Evolutionary conservation across 2,888 invertebrate genomes (phyloP).

Genomic region (Pandemis cinnamomeana): DNA sequence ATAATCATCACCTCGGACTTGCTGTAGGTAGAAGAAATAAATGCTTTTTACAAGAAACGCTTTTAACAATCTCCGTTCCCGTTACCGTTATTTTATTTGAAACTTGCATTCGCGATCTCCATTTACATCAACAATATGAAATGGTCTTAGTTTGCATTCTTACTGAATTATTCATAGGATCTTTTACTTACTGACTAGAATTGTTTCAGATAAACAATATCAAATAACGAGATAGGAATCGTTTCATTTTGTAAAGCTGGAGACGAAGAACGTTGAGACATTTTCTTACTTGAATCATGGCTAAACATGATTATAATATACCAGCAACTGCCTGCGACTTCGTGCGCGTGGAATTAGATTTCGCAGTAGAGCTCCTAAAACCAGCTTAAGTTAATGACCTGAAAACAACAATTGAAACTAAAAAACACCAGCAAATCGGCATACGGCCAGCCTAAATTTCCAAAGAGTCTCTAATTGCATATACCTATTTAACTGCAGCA

Average conservation of each 20-base stretch:
- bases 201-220: constrained; percentile 50
- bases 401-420: too few relatives aligned
- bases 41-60: constrained; percentile 8
- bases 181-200: constrained; percentile 60
- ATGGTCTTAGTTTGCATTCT: constrained; percentile 56
- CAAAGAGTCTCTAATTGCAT: background rate
- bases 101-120: constrained; percentile 51
- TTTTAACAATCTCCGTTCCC: constrained; percentile 16
- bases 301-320: too few relatives aligned
- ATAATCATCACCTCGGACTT: too few relatives aligned
- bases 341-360: too few relatives aligned
- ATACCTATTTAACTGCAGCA: constrained; percentile 23
- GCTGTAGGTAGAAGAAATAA: background rate
- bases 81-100: constrained; percentile 21
- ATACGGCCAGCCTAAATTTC: background rate
- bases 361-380: too few relatives aligned
- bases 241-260: background rate
- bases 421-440: background rate
- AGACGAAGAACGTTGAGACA: background rate
- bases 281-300: background rate
- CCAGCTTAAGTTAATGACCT: too few relatives aligned
- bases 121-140: constrained; percentile 56
- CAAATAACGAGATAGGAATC: constrained; percentile 57
- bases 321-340: too few relatives aligned
- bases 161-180: constrained; percentile 67